Evolutionary conservation across 2,797 vertebrate species (phyloP), one percentile per base, ranked within the genome.

Genomic region (Limosa lapponica): DNA sequence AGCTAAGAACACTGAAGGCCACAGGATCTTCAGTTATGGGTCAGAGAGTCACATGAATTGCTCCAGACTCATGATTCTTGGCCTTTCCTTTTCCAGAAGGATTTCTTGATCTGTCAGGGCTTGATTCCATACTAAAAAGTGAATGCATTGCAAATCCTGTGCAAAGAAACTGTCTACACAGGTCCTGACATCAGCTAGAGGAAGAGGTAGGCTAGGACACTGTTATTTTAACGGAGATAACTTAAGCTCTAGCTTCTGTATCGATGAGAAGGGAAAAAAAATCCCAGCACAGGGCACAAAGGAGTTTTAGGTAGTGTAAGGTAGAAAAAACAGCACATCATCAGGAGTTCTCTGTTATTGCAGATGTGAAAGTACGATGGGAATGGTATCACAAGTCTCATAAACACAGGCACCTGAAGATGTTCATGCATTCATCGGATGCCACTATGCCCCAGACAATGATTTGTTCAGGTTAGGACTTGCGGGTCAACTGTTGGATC

Each of bases 381-480:
- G 24, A 73, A 72, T 17, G 10, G 32, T 52, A 24, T 36, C 59
- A 34, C 41, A 32, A 64, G 41, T 78, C 39, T 39, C 55, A 80
- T 8, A 13, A 11, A 41, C 43, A 51, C 0, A 0, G 48, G 18
- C 54, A 82, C 3, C 39, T 55, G 18, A 36, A 1, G 1, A 34
- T 52, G 8, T 44, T 37, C 37, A 37, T 39, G 20, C 34, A 65
- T 16, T 65, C 25, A 49, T 34, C 20, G 34, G 37, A 8, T 20
- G 66, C 6, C n/a, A 39, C 34, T 23, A 1, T 36, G 30, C 1
- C 23, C 25, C 46, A 79, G 44, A 34, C 1, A 48, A 55, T 15
- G 46, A 28, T 43, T 85, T 62, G 82, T 27, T 52, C 48, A 59
- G 20, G 8, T 36, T 80, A n/a, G 18, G 39, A 19, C 32, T 52